These are phyloP conservation scores for Therioaphis trifolii DNA, from an alignment of 2,888 invertebrate species.

Conservation along the genomic window DNA sequence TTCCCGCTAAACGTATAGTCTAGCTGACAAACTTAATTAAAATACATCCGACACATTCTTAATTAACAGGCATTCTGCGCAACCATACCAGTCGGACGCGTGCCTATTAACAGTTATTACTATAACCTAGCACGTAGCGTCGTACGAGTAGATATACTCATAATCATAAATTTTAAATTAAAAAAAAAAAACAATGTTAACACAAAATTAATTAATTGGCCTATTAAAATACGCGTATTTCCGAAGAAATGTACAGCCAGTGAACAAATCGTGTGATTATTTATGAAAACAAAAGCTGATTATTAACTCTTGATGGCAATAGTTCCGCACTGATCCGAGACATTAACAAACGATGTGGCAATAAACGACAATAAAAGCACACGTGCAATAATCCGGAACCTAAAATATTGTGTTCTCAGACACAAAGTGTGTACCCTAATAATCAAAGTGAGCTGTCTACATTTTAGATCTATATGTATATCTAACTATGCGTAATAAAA, in stretches of 20 bases:
- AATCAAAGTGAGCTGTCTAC: too few species aligned
- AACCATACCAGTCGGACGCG: neutral
- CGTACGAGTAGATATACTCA: neutral
- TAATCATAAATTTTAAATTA: neutral
- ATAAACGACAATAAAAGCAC: neutral
- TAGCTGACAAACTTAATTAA: conserved; percentile 3
- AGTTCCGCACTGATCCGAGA: too few species aligned
- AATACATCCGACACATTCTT: neutral
- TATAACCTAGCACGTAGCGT: neutral
- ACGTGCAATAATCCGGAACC: too few species aligned
- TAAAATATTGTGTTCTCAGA: too few species aligned
- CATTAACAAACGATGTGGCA: neutral
- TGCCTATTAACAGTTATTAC: neutral
- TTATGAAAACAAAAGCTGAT: too few species aligned
- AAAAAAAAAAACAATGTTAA: neutral
- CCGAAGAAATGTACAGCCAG: neutral
- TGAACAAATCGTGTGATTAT: neutral
- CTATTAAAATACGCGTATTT: neutral
- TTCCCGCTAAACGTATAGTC: neutral
- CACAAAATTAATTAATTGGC: neutral
- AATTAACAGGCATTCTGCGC: neutral
- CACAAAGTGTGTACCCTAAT: too few species aligned
- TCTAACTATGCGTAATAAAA: too few species aligned
- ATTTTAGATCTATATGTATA: too few species aligned
- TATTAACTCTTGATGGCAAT: too few species aligned